A percentile compares a stretch with the other conserved stretches of the same genome.
Conservation (phyloP, 2,113 vertebrate species). For the Erpornis zantholeuca region DNA sequence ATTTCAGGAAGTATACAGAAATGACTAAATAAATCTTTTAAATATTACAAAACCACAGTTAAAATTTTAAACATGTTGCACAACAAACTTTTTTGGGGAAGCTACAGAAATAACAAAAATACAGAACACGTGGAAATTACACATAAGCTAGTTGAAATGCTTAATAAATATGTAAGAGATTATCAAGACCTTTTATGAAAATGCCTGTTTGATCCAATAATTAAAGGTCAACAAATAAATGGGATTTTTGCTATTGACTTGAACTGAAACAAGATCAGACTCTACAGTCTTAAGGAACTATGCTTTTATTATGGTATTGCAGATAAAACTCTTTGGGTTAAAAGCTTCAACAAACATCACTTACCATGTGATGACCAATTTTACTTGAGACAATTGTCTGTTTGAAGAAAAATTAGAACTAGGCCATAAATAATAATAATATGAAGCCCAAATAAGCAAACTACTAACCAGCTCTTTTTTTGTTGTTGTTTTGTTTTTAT, state of each 20-base stretch:
- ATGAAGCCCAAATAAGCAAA: neutral
- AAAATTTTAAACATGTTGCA: neutral
- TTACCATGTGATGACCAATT: neutral
- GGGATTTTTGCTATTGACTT: neutral
- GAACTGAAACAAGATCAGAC: neutral
- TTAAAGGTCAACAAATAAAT: neutral
- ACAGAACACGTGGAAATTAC: neutral
- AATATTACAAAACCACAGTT: neutral
- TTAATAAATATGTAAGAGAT: neutral
- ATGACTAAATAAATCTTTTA: neutral
- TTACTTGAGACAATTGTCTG: neutral
- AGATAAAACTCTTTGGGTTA: neutral
- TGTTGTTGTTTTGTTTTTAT: neutral
- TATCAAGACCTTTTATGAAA: neutral
- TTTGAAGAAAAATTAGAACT: neutral
- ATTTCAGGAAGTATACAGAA: neutral
- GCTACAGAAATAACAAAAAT: neutral
- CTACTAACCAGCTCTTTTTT: neutral
- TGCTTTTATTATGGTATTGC: neutral
- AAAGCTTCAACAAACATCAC: neutral
- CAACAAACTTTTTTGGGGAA: neutral
- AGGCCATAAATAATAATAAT: neutral
- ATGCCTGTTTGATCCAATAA: neutral
- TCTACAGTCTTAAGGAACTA: neutral
- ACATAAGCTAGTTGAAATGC: neutral